Percentiles rank a stretch among this genome's conserved stretches.
These are phyloP conservation scores for Hystrix brachyura DNA, from an alignment of 2,113 vertebrate species.

Conservation along the genomic window DNA sequence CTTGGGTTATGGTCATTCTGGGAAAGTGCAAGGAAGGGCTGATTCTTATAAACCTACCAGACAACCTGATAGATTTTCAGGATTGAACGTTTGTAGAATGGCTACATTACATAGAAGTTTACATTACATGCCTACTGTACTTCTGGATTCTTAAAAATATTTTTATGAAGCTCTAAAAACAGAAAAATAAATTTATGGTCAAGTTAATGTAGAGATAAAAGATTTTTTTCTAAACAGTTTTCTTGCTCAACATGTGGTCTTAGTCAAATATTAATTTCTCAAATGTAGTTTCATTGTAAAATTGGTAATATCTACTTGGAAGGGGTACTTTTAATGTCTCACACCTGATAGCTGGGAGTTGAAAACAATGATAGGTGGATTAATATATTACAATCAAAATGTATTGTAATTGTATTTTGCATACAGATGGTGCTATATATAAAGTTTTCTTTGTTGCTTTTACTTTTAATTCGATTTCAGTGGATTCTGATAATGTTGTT, in stretches of 20 bases:
- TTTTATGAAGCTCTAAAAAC: conserved; percentile 34
- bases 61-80: background rate
- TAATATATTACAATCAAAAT: conserved; percentile 11
- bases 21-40: background rate
- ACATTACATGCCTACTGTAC: background rate
- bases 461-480: background rate
- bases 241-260: background rate
- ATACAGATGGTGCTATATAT: background rate
- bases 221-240: background rate
- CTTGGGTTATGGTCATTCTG: background rate
- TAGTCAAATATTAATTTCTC: conserved; percentile 35
- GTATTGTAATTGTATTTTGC: background rate
- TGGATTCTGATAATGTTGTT: background rate
- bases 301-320: background rate
- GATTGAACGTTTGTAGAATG: background rate
- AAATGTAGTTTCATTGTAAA: conserved; percentile 13
- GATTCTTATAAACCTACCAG: background rate
- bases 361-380: background rate
- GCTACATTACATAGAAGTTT: background rate
- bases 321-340: background rate
- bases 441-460: background rate
- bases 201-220: background rate
- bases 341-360: background rate
- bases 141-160: background rate
- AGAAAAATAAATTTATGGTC: background rate